Conservation (phyloP, 2,888 invertebrate genomes). For the Hyposoter didymator region DNA sequence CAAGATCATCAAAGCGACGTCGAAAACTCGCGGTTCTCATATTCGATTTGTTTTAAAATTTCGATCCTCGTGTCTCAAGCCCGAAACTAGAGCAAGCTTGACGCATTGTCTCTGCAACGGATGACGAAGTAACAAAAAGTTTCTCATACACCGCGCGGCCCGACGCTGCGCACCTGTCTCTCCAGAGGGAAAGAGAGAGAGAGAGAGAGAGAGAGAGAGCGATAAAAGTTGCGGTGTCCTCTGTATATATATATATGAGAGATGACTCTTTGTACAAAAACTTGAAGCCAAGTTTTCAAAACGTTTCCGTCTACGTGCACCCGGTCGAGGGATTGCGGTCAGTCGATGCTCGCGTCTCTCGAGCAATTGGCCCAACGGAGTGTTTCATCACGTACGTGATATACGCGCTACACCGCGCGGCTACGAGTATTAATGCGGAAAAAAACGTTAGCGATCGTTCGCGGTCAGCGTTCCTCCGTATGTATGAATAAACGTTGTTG, state of each 20-base stretch:
- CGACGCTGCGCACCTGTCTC: constrained; percentile 29
- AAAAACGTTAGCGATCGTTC: constrained; percentile 49
- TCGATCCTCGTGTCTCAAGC: background rate
- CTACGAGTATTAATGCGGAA: constrained; percentile 32
- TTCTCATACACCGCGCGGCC: constrained; percentile 23
- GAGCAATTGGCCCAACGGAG: constrained; percentile 35
- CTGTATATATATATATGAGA: background rate
- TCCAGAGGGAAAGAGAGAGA: background rate
- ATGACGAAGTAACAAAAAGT: constrained; percentile 28
- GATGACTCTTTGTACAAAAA: constrained; percentile 36
- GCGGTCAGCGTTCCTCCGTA: constrained; percentile 34
- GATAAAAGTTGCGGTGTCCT: constrained; percentile 1
- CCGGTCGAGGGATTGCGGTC: constrained; percentile 15
- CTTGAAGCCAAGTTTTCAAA: constrained; percentile 42
- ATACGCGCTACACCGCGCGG: constrained; percentile 15
- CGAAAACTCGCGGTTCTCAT: background rate
- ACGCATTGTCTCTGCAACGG: constrained; percentile 19
- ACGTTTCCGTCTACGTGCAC: constrained; percentile 57
- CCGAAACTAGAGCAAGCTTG: constrained; percentile 44
- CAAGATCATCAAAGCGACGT: background rate
- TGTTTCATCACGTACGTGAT: constrained; percentile 11
- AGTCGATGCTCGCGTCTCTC: constrained; percentile 20
- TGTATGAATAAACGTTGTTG: background rate
- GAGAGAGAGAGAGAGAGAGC: background rate
- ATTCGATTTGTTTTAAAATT: background rate